Base-by-base conservation (phyloP, 35 echinoderm and acorn worm genomes). In the Anneissia japonica region DNA sequence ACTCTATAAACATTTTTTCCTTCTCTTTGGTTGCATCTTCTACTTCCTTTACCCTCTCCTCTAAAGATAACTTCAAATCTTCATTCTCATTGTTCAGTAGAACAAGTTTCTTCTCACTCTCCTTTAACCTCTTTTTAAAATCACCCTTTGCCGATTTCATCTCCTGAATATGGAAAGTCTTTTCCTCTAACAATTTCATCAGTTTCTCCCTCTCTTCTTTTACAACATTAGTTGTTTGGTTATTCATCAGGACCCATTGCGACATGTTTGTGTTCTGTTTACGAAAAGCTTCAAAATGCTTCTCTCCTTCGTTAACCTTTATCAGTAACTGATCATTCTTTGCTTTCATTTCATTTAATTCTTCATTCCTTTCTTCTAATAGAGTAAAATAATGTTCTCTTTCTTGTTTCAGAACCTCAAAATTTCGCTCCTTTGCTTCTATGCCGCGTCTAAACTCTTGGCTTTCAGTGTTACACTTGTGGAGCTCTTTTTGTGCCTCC, bases 341-440 rank as follows among this genome's bases (percentile, higher is more conserved):
- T 28, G 73, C 39, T 77, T 38, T 76, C 37, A 77, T 31, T 2
- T 74, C 4, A 9, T 9, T 35, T 28, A 86, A 16, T 34, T 86
- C 84, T 46, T 43, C 45, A 46, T 86, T 86, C 39, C 84, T 76
- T 76, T 86, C 84, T 75, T 76, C 46, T 28, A 86, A 41, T 3
- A 86, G 74, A 38, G 12, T 29, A 77, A 86, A 86, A 29, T 86
- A 86, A 45, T 86, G 84, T 30, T 86, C 84, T 12, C 84, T 28
- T 39, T 86, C 84, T 35, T 75, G 31, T 30, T 76, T 86, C 23
- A 86, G 29, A 1, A 45, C 46, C 45, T 86, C 84, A 30, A 76
- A 34, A 64, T 77, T 74, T 37, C 45, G 36, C 7, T 34, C 28
- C 32, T 77, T 86, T 31, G 23, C 35, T 77, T 76, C 84, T 1